Percentiles rank a stretch among this genome's conserved stretches.
These are phyloP conservation scores for Herminia tarsipennalis DNA, from an alignment of 2,888 invertebrate genomes.

Conservation along the genomic window DNA sequence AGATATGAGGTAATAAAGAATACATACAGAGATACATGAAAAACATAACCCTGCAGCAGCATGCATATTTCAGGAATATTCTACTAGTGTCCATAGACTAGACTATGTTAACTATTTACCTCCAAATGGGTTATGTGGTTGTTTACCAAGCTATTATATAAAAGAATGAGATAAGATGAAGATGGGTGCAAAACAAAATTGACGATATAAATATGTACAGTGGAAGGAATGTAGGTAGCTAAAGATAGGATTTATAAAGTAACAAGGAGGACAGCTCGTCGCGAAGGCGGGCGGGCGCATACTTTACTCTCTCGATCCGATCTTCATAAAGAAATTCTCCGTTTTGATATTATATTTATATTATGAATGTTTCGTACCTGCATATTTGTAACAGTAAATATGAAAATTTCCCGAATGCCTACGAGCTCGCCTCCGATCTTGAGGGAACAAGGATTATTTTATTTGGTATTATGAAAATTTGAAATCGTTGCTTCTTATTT, in stretches of 20 bases:
- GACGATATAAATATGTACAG: conserved; percentile 18
- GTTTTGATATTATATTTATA: conserved; percentile 86
- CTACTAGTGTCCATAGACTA: no score
- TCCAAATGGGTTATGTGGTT: no score
- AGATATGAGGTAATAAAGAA: no score
- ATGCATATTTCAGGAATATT: no score
- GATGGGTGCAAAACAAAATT: conserved; percentile 7
- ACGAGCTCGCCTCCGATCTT: conserved; percentile 72
- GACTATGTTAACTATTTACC: no score
- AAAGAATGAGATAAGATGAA: not conserved
- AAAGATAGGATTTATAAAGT: conserved; percentile 64
- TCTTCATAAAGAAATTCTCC: conserved; percentile 86
- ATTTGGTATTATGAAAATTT: conserved; percentile 74
- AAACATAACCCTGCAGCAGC: no score
- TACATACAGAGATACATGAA: no score
- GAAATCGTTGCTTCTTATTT: conserved; percentile 44
- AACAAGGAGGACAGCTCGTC: conserved; percentile 59
- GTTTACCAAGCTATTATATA: conserved; percentile 8
- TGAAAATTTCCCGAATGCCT: conserved; percentile 85
- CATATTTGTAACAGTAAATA: conserved; percentile 86
- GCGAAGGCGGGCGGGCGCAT: conserved; percentile 65
- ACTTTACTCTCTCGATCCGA: conserved; percentile 83
- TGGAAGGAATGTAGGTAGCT: conserved; percentile 30
- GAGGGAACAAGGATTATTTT: conserved; percentile 73
- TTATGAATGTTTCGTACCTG: conserved; percentile 84